These are phyloP conservation scores for Drosophila lini DNA, from an alignment of 1,140 invertebrate species.

Conservation along the genomic window DNA sequence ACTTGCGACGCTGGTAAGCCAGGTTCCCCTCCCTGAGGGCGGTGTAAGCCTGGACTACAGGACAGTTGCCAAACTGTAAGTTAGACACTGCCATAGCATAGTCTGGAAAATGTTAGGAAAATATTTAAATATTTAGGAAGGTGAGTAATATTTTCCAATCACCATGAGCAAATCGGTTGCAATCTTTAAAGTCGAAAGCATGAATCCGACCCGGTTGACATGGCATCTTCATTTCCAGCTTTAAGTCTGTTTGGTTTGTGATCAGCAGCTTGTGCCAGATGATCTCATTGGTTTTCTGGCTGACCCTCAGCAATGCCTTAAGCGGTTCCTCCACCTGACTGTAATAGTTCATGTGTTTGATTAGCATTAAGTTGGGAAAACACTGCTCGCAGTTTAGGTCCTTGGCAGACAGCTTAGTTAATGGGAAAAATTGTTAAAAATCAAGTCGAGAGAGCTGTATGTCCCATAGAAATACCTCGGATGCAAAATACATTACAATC, in stretches of 20 bases:
- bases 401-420: conserved; percentile 41
- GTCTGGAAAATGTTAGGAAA: conserved; percentile 14
- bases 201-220: conserved; percentile 33
- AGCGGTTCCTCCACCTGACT: conserved; percentile 47
- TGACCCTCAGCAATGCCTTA: conserved; percentile 6
- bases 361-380: conserved; percentile 31
- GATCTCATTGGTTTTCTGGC: background rate
- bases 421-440: background rate
- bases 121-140: background rate
- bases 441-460: rapidly evolving
- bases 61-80: conserved; percentile 18
- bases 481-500: conserved; percentile 50
- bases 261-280: background rate
- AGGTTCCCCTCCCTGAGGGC: conserved; percentile 20
- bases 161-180: conserved; percentile 43
- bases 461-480: conserved; percentile 20
- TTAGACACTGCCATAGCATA: conserved; percentile 27
- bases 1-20: conserved; percentile 14
- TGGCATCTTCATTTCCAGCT: background rate
- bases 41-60: conserved; percentile 54
- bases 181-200: conserved; percentile 36
- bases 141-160: background rate
- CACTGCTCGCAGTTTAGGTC: conserved; percentile 52
- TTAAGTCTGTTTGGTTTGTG: background rate
- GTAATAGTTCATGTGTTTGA: conserved; percentile 40